Evolutionary conservation across 2,888 invertebrate species (phyloP), one percentile per base, ranked within the genome.

Genomic region (Rhogogaster chlorosoma): DNA sequence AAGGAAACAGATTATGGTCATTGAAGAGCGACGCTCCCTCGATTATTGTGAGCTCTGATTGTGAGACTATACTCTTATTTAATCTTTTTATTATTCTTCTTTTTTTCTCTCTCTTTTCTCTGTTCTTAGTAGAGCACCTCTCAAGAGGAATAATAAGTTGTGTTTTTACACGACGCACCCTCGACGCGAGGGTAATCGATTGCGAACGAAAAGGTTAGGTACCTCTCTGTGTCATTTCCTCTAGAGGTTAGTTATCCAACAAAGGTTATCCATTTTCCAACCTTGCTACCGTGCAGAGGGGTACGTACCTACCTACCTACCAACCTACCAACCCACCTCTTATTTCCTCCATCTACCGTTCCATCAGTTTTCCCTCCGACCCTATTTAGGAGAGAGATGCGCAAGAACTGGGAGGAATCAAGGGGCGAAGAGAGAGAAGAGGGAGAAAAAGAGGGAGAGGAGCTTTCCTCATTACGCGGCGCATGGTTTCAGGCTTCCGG

Each of bases 381-480:
- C 67, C 84, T 84, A 80, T 80, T 80, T 61, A 61, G 49, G 49
- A 77, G 26, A 42, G 84, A 26, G 49, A 70, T 84, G 36, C 36
- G 64, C 61, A 22, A 84, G 29, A 29, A 53, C 82, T 77, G 45
- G 77, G 80, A 80, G 83, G 53, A 83, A 71, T 53, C 49, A 85
- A 26, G 70, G 73, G 49, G 67, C 36, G 73, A 84, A 78, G 80
- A 15, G 42, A 73, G 78, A 45, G 64, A 64, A 42, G 57, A 85
- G 85, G 71, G 80, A 67, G 67, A 42, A 67, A 85, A 84, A 61
- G 84, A 29, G 64, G 83, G 64, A 86, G 87, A 87, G 88, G 88
- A 87, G 88, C 90, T 89, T 89, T 90, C 89, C 90, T 92, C 91
- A 91, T 92, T 90, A 91, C 88, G 85, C 86, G 85, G 87, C 87